Conservation (phyloP, 2,888 invertebrate genomes). For the Eurytoma californica region DNA sequence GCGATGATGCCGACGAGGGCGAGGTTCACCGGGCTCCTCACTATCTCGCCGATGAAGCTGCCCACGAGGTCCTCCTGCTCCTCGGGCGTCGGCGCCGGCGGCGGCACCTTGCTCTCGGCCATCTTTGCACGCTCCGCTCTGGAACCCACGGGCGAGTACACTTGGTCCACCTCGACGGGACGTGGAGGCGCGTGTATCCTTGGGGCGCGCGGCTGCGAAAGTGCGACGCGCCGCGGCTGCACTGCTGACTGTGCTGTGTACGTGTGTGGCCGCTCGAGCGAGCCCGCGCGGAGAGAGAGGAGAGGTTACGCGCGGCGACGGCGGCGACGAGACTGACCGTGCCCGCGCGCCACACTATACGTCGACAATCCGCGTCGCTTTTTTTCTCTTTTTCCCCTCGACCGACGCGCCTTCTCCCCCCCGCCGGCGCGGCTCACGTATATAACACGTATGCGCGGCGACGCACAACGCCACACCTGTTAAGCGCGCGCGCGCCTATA, state of each 20-base stretch:
- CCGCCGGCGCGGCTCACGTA: not conserved
- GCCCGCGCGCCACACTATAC: not conserved
- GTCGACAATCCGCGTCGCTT: conserved; percentile 4
- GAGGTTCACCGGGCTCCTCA: conserved; percentile 84
- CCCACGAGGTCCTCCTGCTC: conserved; percentile 56
- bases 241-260: too few relatives aligned
- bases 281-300: not conserved
- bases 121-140: conserved; percentile 62
- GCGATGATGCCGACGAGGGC: conserved; percentile 82
- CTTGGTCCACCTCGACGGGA: too few relatives aligned
- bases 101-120: conserved; percentile 67
- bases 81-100: conserved; percentile 25
- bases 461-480: too few relatives aligned
- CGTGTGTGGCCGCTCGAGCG: too few relatives aligned
- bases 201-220: not conserved
- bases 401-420: not conserved
- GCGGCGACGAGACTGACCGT: conserved; percentile 9
- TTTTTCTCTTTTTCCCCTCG: not conserved
- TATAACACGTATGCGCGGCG: too few relatives aligned
- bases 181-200: too few relatives aligned
- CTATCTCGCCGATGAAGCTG: conserved; percentile 79
- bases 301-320: conserved; percentile 36
- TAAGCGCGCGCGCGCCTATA: too few relatives aligned
- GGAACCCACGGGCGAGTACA: not conserved
- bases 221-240: too few relatives aligned